Evolutionary conservation across 2,113 vertebrate genomes (phyloP), one percentile per base, ranked within the genome.

Genomic region (Oophaga pumilio): DNA sequence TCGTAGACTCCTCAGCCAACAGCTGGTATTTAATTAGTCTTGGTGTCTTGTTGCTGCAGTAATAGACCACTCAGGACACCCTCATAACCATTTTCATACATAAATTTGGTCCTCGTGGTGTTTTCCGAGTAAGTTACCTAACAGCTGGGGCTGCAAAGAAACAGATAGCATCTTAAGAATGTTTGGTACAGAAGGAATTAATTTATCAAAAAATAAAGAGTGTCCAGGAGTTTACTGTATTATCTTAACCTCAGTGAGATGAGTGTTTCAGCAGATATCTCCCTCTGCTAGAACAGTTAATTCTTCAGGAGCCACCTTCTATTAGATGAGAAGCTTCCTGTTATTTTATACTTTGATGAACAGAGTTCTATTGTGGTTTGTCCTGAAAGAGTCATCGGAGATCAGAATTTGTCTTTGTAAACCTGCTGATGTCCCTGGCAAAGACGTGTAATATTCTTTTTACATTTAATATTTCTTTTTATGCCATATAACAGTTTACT

Each of bases 21-120:
- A 94, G 90, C 91, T 96, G 91, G 82, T 84, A 91, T 90, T 90
- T 92, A 94, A 94, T 95, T 92, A 89, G 43, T 92, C 94, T 93
- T 92, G 90, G 87, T 86, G 60, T 93, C 90, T 93, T 85, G 53
- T 76, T 91, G 89, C 90, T 91, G 89, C 90, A 92, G 91, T 92
- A 89, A 86, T 90, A 92, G 92, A 89, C 90, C 89, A 92, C 89
- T 71, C 64, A 91, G 89, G 90, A 93, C 88, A 78, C 78, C 52
- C 11, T 59, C 66, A 84, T 89, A 49, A 76, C 56, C 90, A 86
- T 91, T 92, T 94, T 90, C 84, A 86, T 90, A 85, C 90, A 92
- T 89, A 89, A 89, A n/a, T 87, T 90, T 91, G 90, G 74, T 93
- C 53, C 12, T 94, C 87, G 86, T 80, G 20, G 13, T 90, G 18